Evolutionary conservation across 1,140 invertebrate genomes (phyloP), one percentile per base, ranked within the genome.

Genomic region (Euura saliciscinereae): DNA sequence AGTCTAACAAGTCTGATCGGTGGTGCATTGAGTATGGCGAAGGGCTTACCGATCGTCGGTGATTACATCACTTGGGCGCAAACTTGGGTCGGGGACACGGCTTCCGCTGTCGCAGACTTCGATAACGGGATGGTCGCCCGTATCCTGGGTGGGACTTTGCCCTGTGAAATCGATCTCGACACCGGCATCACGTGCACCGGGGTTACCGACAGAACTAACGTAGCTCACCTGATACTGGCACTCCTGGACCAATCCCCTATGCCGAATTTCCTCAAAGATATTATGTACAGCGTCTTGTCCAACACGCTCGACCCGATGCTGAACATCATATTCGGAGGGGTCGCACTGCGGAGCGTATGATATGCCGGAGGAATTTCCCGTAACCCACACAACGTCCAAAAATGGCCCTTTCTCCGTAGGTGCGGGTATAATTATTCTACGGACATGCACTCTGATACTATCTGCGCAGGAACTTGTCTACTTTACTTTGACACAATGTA

Each of bases 131-230:
- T 71, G 0, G 5, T 80, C 2, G 44, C 70, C 2, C 68, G 73
- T 7, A n/a, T 76, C 10, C 45, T 81, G 3, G 73, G 74, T 28
- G 76, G 74, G 65, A 59, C 73, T 6, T 71, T 80, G 2, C 78
- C 78, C 0, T 81, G 80, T 46, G 71, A 13, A 3, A 6, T 78
- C 5, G 11, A 13, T 43, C 1, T 73, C 0, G 11, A 71, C 3
- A 45, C 46, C 6, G 73, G 74, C 2, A 8, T 75, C 7, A 6
- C 2, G 0, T 80, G 78, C 43, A 45, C 44, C 2, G 77, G 77
- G 42, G 5, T 72, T 2, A 45, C 70, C 0, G 44, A 45, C 2
- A 76, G 74, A 2, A 73, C 74, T 2, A 72, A 73, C 10, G 3
- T 78, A 0, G 28, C 13, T 4, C 44, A 65, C 4, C 2, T 78